Evolutionary conservation across 2,888 invertebrate genomes (phyloP).

Genomic region (Oasisia sp.): DNA sequence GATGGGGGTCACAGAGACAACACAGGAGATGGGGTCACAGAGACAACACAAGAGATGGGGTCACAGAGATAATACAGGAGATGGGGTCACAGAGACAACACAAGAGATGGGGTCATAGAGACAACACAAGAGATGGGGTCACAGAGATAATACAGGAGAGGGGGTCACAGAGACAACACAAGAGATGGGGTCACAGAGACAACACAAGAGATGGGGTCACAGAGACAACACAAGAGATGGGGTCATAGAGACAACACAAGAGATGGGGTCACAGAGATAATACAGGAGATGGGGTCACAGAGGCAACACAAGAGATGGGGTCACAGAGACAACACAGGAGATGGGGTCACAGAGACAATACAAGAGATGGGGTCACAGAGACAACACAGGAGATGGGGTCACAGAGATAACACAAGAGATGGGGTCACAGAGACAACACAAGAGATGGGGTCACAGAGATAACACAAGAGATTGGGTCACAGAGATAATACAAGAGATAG

Average conservation of each 20-base stretch:
- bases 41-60: background rate
- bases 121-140: background rate
- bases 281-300: background rate
- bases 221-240: background rate
- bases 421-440: background rate
- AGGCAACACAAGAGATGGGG: background rate
- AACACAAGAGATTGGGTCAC: background rate
- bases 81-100: background rate
- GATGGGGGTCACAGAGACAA: background rate
- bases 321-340: background rate
- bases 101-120: background rate
- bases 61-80: background rate
- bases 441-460: background rate
- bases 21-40: background rate
- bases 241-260: background rate
- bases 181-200: background rate
- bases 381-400: background rate
- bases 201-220: background rate
- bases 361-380: background rate
- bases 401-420: background rate
- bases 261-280: background rate
- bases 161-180: constrained; percentile 23
- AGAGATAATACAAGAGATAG: background rate
- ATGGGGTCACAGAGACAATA: background rate
- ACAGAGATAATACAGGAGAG: background rate